phyloP scores from a whole-genome alignment of 1,140 invertebrate genomes.

The Monomorium pharaonis region DNA sequence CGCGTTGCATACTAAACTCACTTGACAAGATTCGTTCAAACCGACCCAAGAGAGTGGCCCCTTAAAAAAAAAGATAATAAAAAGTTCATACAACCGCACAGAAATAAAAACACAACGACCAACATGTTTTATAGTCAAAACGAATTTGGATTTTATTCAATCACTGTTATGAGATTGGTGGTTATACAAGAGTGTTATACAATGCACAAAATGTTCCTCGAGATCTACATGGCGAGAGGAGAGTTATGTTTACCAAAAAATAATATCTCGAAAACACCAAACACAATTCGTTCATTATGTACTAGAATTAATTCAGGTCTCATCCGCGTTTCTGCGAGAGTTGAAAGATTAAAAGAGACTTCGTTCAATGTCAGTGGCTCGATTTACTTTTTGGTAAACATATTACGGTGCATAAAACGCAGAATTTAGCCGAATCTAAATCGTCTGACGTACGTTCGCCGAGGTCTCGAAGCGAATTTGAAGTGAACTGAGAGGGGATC shows the following conservation, averaged over 20 bases:
- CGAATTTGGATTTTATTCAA: slow-evolving; percentile 84
- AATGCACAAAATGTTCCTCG: slow-evolving; percentile 81
- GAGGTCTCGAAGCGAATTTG: slow-evolving; percentile 61
- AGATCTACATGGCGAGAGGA: slow-evolving; percentile 79
- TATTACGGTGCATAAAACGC: slow-evolving; percentile 73
- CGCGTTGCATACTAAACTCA: slow-evolving; percentile 20
- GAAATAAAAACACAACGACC: slow-evolving; percentile 83
- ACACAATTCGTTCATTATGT: slow-evolving; percentile 8
- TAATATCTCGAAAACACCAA: not conserved
- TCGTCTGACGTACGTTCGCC: slow-evolving; percentile 55
- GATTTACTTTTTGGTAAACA: slow-evolving; percentile 79
- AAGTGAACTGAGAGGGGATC: slow-evolving; percentile 61
- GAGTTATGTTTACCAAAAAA: slow-evolving; percentile 80
- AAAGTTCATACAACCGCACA: slow-evolving; percentile 70
- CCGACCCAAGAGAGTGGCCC: not conserved
- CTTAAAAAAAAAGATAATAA: slow-evolving; percentile 61
- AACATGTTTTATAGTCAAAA: slow-evolving; percentile 79
- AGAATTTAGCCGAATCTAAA: slow-evolving; percentile 65
- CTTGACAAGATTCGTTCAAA: slow-evolving; percentile 39
- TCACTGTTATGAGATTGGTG: slow-evolving; percentile 80
- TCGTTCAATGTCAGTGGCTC: not conserved
- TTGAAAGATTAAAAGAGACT: not conserved
- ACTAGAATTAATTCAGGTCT: not conserved
- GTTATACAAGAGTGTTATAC: slow-evolving; percentile 84
- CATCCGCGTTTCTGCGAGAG: not conserved